Evolutionary conservation across 2,113 vertebrate species (phyloP), one percentile per base, ranked within the genome.

Genomic region (Suncus etruscus): DNA sequence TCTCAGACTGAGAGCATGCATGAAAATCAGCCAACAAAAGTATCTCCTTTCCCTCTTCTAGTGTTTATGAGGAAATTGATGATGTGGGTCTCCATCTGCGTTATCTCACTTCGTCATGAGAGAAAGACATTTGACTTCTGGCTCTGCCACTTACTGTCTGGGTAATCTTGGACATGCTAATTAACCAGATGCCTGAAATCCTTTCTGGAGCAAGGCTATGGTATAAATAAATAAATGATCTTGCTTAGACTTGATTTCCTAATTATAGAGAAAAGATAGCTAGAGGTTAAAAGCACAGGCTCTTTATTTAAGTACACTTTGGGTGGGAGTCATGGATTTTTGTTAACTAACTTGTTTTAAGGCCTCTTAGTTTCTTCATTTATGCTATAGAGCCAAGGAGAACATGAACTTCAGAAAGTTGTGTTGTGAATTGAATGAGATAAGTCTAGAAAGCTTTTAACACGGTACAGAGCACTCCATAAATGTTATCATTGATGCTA

Each of bases 1-100:
- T n/a, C 18, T 25, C 29, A n/a, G 47, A 0, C n/a, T 68, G 54
- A 85, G 86, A 88, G 80, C 25, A 69, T n/a, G 66, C 11, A 81
- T 61, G 89, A 81, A 94, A 90, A 74, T 22, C 68, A 87, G 94
- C 86, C 92, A 79, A 91, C 90, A 86, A 83, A 88, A 93, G 92
- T 47, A 68, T 15, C 48, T 24, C 72, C 11, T 0, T 50, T 91
- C 92, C 83, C 88, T 75, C 79, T 80, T 72, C 83, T 90, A 20
- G 0, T 58, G 80, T 63, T 83, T 70, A 72, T 50, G 54, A 87
- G 74, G 87, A 89, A 92, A 92, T 51, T 51, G 5, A 50, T 3
- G 51, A 20, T 78, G 6, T 31, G 65, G 47, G 32, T 63, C 51
- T 48, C 8, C 54, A 25, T 87, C 92, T 86, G 84, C 80, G n/a